Percentiles rank a stretch among this genome's conserved stretches.
Conservation (phyloP, 2,797 vertebrate genomes). For the Anniella stebbinsi region DNA sequence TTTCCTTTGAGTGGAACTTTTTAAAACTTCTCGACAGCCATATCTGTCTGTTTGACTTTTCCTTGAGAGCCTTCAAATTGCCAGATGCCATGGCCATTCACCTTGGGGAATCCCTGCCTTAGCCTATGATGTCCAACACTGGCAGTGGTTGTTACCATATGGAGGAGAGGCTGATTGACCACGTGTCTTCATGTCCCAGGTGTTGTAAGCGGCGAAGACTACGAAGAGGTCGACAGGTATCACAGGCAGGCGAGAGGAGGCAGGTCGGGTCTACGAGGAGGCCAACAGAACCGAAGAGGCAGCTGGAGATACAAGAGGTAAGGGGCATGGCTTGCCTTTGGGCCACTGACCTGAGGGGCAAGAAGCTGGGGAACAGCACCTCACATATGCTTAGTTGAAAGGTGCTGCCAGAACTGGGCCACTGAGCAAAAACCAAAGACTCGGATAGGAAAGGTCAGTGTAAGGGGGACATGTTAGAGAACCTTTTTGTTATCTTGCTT, state of each 20-base stretch:
- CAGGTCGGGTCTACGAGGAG: conserved; percentile 81
- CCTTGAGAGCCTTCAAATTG: neutral
- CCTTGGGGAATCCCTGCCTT: neutral
- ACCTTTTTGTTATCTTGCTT: neutral
- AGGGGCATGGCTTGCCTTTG: conserved; percentile 52
- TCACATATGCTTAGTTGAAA: neutral
- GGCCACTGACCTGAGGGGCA: neutral
- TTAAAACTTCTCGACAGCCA: too few species aligned
- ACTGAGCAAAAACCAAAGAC: neutral
- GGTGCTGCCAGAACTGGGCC: neutral
- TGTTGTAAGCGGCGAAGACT: conserved; percentile 88
- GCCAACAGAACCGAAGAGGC: conserved; percentile 88
- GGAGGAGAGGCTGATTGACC: conserved; percentile 17
- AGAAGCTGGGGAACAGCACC: neutral
- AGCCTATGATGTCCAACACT: neutral
- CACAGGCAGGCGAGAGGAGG: conserved; percentile 83
- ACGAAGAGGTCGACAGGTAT: conserved; percentile 88
- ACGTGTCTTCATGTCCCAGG: conserved; percentile 71
- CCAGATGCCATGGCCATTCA: too few species aligned
- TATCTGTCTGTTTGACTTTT: neutral
- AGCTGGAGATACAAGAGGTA: conserved; percentile 98
- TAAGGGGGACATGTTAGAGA: neutral
- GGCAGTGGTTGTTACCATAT: too few species aligned
- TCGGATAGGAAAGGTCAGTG: neutral
- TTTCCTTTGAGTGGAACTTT: neutral